Conservation (phyloP, 1,140 invertebrate genomes). For the Heliconius himera region DNA sequence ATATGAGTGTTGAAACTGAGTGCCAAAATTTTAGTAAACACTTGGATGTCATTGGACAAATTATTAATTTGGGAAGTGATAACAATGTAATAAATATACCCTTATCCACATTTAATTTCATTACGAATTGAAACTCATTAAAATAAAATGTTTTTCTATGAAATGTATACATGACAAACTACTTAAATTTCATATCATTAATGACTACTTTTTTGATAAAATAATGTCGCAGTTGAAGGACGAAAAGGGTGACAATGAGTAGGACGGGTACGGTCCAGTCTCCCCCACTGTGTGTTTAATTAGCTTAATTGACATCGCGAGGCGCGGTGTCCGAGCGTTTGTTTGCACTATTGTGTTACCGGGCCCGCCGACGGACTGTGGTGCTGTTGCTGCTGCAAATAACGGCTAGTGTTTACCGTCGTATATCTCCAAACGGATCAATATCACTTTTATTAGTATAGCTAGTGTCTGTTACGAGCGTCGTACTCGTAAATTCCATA, state of each 20-base stretch:
- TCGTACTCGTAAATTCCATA: background rate
- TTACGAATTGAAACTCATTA: background rate
- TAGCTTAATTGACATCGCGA: conserved; percentile 81
- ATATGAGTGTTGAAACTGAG: too few species aligned
- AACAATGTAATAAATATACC: background rate
- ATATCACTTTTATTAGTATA: background rate
- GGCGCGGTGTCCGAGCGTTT: conserved; percentile 78
- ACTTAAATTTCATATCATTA: conserved; percentile 21
- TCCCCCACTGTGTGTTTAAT: conserved; percentile 77
- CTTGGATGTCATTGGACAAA: background rate
- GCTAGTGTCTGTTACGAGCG: background rate
- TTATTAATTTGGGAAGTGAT: background rate
- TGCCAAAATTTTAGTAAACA: too few species aligned
- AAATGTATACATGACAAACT: conserved; percentile 5
- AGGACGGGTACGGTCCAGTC: conserved; percentile 52
- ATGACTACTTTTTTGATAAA: conserved; percentile 45
- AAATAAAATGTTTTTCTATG: background rate
- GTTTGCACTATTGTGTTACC: conserved; percentile 78
- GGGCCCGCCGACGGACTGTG: conserved; percentile 42
- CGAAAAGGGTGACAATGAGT: conserved; percentile 56
- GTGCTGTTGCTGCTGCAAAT: conserved; percentile 27
- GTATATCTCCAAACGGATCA: conserved; percentile 11
- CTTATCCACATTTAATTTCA: background rate
- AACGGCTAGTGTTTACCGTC: background rate
- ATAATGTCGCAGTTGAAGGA: conserved; percentile 61